Evolutionary conservation across 2,113 vertebrate genomes (phyloP).

Genomic region (Coracopsis vasa): DNA sequence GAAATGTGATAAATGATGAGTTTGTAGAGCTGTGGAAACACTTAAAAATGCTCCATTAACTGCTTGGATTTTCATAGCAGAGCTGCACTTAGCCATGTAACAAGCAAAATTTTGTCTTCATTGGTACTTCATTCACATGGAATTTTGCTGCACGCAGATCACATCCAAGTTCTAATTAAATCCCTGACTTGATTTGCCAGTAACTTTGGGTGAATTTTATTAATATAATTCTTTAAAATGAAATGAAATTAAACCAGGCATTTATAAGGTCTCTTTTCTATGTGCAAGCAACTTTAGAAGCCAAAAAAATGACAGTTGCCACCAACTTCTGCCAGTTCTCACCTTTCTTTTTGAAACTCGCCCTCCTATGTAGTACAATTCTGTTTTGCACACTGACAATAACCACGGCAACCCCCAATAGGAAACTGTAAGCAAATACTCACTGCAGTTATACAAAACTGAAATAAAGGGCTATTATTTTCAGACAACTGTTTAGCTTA

Average conservation of each 20-base stretch:
- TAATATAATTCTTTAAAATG: background rate
- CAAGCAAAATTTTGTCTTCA: background rate
- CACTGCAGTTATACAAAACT: background rate
- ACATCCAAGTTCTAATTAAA: background rate
- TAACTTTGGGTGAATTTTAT: background rate
- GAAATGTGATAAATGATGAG: background rate
- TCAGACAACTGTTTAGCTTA: background rate
- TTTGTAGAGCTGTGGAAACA: background rate
- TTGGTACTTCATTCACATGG: background rate
- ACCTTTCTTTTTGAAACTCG: background rate
- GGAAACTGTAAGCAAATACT: background rate
- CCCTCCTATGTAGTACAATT: background rate
- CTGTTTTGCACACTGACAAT: background rate
- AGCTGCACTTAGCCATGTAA: background rate
- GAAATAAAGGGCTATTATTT: constrained; percentile 21
- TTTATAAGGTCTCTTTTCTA: background rate
- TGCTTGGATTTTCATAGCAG: background rate
- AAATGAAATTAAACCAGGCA: background rate
- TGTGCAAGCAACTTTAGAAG: background rate
- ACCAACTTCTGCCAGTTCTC: background rate
- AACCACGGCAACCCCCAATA: background rate
- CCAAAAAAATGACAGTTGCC: background rate
- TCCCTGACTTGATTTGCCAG: background rate
- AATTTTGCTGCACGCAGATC: background rate
- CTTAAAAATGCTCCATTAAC: background rate